phyloP scores from a whole-genome alignment of 2,797 vertebrate genomes.

The Hipposideros larvatus region DNA sequence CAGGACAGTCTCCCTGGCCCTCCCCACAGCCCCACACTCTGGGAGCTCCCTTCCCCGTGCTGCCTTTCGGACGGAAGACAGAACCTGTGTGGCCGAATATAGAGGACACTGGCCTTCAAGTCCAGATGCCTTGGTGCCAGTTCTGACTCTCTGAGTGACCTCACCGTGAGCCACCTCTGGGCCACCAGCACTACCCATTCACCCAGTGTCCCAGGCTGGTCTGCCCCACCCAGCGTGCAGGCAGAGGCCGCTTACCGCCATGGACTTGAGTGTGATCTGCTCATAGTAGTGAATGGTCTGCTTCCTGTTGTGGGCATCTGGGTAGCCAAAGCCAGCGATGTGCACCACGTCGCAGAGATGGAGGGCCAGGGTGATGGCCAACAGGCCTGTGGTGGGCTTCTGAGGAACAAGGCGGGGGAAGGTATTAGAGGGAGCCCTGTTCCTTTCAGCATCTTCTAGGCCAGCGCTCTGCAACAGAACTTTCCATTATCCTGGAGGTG shows the following conservation, averaged over 20 bases:
- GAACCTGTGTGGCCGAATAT: not conserved
- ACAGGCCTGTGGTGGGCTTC: constrained; percentile 93
- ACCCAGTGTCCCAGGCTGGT: not conserved
- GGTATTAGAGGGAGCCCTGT: not conserved
- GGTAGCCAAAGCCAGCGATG: constrained; percentile 96
- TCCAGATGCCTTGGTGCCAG: not conserved
- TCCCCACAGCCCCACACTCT: not conserved
- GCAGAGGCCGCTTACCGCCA: constrained; percentile 90
- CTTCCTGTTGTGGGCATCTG: constrained; percentile 87
- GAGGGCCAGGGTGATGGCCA: constrained; percentile 95
- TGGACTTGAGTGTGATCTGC: constrained; percentile 93
- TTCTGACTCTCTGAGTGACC: not conserved
- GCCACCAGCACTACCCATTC: not conserved
- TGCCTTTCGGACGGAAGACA: not conserved
- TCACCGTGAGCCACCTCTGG: not conserved
- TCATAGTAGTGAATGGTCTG: constrained; percentile 96
- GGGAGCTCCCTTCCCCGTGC: not conserved
- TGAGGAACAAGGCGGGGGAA: constrained; percentile 74
- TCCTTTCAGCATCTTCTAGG: not conserved
- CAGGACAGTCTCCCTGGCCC: not conserved
- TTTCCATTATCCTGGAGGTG: not conserved
- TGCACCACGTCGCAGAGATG: constrained; percentile 97
- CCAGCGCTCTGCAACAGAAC: not conserved
- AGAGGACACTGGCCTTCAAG: not conserved
- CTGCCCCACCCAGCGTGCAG: not conserved